Conservation (phyloP, 2,888 invertebrate species). For the Papilio demoleus region DNA sequence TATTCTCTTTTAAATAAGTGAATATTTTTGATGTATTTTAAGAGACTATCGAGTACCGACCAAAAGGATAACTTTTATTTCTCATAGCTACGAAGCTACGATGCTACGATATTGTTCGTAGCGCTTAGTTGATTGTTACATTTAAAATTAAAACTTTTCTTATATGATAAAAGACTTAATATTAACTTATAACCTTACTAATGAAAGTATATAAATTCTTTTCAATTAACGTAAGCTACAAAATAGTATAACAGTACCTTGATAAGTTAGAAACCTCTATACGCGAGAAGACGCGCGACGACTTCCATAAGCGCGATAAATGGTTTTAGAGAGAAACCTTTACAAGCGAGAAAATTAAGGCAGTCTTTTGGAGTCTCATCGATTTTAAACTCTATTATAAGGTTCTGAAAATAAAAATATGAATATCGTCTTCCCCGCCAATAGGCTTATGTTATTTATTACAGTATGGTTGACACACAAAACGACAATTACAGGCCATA, state of each 20-base stretch:
- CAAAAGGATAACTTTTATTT: background rate
- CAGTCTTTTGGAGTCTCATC: no score
- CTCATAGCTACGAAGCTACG: background rate
- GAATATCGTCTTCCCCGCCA: background rate
- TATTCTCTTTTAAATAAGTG: background rate
- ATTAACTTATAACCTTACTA: background rate
- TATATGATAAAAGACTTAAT: background rate
- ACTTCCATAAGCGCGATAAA: no score
- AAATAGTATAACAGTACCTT: no score
- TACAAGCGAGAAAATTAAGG: no score
- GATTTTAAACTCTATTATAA: no score
- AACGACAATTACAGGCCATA: slow-evolving; percentile 16
- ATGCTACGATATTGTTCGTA: background rate
- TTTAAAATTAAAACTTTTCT: background rate
- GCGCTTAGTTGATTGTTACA: background rate
- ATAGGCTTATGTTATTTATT: background rate
- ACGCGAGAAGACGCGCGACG: no score
- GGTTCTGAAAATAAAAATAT: background rate
- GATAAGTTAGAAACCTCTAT: no score
- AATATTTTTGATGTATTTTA: background rate
- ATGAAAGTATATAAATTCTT: background rate
- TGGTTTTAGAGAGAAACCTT: no score
- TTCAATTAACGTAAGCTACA: background rate
- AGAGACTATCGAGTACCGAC: background rate
- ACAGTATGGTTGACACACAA: background rate